These are phyloP conservation scores for Rhabditoides inermis DNA, from an alignment of 2,888 invertebrate species.

Conservation along the genomic window DNA sequence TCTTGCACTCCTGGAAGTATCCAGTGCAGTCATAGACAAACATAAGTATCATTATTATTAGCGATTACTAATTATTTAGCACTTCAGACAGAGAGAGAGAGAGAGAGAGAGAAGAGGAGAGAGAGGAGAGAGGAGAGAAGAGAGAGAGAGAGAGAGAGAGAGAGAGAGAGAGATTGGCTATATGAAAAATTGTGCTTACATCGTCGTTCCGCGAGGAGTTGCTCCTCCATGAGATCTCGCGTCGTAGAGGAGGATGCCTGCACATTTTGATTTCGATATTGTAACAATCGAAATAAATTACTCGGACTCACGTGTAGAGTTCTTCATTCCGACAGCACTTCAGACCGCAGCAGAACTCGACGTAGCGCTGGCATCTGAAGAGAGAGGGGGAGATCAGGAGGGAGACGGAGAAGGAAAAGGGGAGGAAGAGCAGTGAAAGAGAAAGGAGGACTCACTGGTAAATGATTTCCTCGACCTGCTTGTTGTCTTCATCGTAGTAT, in stretches of 20 bases:
- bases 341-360: conserved; percentile 48
- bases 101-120: neutral
- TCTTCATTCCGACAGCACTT: conserved; percentile 41
- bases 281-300: neutral
- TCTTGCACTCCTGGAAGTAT: too few relatives aligned
- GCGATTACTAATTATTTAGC: too few relatives aligned
- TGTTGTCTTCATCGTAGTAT: conserved; percentile 41
- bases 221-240: conserved; percentile 9
- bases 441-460: conserved; percentile 39
- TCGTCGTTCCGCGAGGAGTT: neutral
- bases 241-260: conserved; percentile 14
- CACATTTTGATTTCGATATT: conserved; percentile 5
- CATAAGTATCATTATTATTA: too few relatives aligned
- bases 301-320: too few relatives aligned
- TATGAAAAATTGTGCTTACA: neutral
- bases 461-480: conserved; percentile 41
- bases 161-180: too few relatives aligned
- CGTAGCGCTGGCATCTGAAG: conserved; percentile 46
- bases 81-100: neutral
- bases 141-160: neutral
- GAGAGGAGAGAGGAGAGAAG: neutral
- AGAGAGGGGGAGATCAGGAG: too few relatives aligned
- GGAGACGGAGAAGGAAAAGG: too few relatives aligned
- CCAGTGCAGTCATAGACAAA: too few relatives aligned
- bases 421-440: too few relatives aligned